Base-by-base conservation (phyloP, 2,113 vertebrate species). In the Sinosuthora webbiana region DNA sequence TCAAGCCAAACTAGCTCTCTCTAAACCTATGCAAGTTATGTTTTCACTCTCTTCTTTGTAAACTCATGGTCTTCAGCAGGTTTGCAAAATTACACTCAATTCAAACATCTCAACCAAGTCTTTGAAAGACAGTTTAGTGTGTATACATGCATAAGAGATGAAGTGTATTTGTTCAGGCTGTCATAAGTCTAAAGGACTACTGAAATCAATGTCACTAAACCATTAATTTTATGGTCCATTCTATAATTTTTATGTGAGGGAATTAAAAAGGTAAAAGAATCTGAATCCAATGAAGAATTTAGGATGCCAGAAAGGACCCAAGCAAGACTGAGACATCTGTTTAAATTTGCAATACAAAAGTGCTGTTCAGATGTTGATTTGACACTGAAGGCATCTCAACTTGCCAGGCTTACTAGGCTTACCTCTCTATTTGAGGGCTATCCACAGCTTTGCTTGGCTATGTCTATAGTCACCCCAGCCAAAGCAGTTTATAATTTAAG, bases 401-500 rank as follows among this genome's bases (percentile, higher is more conserved):
- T 76, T 83, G 10, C 41, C 28, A 30, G 50, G 49, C n/a, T 90
- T 92, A 67, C 70, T 41, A 68, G 70, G 57, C 27, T 95, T 89
- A 68, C 53, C 24, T 89, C n/a, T 22, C 22, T 82, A 44, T 85
- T 88, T 73, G 59, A 88, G 71, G 56, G 23, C 62, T 83, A 12
- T 76, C 82, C 22, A 12, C 59, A 60, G 85, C 45, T 92, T 95
- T 94, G 57, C 50, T 67, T 31, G 25, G 63, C 68, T 13, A 4
- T 52, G 71, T 74, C 23, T 74, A 1, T 42, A 89, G 83, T 86
- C 60, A 7, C 11, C 16, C 56, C 55, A 87, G 52, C 62, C 60
- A 90, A 92, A 95, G 90, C 68, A 81, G 64, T 39, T 95, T 93
- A 93, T 70, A 15, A 74, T 83, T 90, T 95, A 86, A 94, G 77